Percentiles rank a stretch among this genome's conserved stretches.
Evolutionary conservation across 2,113 vertebrate species (phyloP).

Genomic region (Sceloporus tristichus): DNA sequence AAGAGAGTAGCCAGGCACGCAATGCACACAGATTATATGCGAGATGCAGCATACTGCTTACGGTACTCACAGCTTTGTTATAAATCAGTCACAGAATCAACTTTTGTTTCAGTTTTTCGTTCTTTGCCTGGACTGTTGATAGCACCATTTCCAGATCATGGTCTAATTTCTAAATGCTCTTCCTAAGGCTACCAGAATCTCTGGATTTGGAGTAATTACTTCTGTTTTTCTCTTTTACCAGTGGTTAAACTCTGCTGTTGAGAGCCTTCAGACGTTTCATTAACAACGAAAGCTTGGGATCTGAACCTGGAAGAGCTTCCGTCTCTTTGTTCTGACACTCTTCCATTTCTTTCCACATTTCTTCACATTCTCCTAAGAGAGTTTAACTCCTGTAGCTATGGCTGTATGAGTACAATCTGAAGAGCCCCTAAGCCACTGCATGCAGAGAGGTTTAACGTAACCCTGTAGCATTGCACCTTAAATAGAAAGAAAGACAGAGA

Average conservation of each 20-base stretch:
- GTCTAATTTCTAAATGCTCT: constrained; percentile 54
- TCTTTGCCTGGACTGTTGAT: constrained; percentile 61
- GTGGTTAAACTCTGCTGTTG: too few species aligned
- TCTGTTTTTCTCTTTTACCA: too few species aligned
- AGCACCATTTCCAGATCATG: constrained; percentile 72
- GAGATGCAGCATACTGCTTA: neutral
- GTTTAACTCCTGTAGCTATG: too few species aligned
- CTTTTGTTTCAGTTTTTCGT: constrained; percentile 71
- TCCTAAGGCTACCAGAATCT: too few species aligned
- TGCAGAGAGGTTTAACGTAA: neutral
- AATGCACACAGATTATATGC: neutral
- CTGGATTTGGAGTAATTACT: too few species aligned
- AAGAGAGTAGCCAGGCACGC: neutral
- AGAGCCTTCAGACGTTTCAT: too few species aligned
- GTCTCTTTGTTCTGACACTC: too few species aligned
- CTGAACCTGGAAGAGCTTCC: too few species aligned
- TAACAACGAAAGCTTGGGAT: too few species aligned
- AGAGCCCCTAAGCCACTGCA: neutral
- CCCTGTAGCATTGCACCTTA: neutral
- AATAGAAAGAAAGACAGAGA: neutral
- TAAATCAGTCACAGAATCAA: constrained; percentile 32
- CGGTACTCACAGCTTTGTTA: too few species aligned
- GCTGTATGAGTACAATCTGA: neutral
- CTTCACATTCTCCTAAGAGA: too few species aligned
- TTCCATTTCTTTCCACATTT: too few species aligned